These are phyloP conservation scores for Musca domestica DNA, from an alignment of 1,140 invertebrate species.

Conservation along the genomic window DNA sequence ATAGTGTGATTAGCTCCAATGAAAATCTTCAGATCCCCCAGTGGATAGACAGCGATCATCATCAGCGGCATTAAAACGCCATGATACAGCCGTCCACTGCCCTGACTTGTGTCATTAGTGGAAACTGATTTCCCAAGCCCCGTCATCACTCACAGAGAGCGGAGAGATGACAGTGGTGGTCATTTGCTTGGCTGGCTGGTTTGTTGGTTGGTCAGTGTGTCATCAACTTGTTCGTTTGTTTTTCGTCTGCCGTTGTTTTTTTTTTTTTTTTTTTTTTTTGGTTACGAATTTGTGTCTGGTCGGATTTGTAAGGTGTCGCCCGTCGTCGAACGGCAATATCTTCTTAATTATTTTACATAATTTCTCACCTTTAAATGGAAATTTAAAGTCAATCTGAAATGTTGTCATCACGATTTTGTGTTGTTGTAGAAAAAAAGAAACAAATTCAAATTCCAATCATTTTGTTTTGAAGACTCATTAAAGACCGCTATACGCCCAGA, in stretches of 20 bases:
- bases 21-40: too few relatives aligned
- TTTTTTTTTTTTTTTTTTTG: too few relatives aligned
- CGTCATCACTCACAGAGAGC: too few relatives aligned
- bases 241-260: too few relatives aligned
- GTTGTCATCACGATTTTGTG: too few relatives aligned
- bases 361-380: slow-evolving; percentile 41
- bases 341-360: slow-evolving; percentile 39
- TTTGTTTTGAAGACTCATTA: not conserved
- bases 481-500: not conserved
- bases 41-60: slow-evolving; percentile 8
- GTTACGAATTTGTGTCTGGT: too few relatives aligned
- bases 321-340: not conserved
- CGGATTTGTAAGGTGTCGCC: too few relatives aligned
- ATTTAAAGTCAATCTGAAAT: not conserved
- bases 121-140: too few relatives aligned
- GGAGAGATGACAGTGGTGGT: not conserved
- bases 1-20: slow-evolving; percentile 7
- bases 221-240: not conserved
- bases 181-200: not conserved
- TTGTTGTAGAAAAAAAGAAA: not conserved
- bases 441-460: not conserved
- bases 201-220: not conserved
- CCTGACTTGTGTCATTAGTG: too few relatives aligned
- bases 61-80: not conserved
- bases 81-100: not conserved